Conservation (phyloP, 2,888 invertebrate genomes). For the Alcis repandata region DNA sequence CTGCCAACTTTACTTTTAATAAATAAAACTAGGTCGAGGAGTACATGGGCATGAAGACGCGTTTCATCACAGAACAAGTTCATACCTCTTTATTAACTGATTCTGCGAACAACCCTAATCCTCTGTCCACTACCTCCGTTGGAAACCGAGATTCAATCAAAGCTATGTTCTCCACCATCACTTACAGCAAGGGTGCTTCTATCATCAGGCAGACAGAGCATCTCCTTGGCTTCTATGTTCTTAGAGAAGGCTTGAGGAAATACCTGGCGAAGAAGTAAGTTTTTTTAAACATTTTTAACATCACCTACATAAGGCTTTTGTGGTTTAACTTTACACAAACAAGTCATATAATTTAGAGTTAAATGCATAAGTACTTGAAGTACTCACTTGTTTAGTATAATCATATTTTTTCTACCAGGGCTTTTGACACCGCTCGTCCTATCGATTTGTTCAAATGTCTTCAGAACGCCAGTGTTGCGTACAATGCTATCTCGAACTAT, state of each 20-base stretch:
- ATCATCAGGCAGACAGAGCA: slow-evolving; percentile 90
- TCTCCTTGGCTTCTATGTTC: slow-evolving; percentile 83
- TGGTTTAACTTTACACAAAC: not conserved
- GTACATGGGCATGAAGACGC: slow-evolving; percentile 88
- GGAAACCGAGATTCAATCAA: slow-evolving; percentile 86
- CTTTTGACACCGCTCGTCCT: slow-evolving; percentile 77
- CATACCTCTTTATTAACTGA: slow-evolving; percentile 88
- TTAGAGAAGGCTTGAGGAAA: slow-evolving; percentile 82
- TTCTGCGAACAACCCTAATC: slow-evolving; percentile 83
- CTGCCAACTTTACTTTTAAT: too few species aligned
- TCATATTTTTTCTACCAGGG: slow-evolving; percentile 52
- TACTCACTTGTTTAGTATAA: not conserved
- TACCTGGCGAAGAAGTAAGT: slow-evolving; percentile 85
- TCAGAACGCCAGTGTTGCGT: slow-evolving; percentile 60
- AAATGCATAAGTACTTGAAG: not conserved
- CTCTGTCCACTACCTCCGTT: slow-evolving; percentile 86
- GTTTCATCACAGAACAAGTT: slow-evolving; percentile 90
- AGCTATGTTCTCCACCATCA: slow-evolving; percentile 88
- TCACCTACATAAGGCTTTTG: not conserved
- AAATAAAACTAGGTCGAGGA: slow-evolving; percentile 82
- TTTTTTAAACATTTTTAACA: not conserved
- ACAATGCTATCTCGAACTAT: slow-evolving; percentile 65
- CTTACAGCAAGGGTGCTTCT: slow-evolving; percentile 89
- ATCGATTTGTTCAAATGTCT: slow-evolving; percentile 81
- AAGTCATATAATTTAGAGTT: not conserved